phyloP scores from a whole-genome alignment of 1,140 invertebrate genomes.

The Phenacoccus solenopsis region DNA sequence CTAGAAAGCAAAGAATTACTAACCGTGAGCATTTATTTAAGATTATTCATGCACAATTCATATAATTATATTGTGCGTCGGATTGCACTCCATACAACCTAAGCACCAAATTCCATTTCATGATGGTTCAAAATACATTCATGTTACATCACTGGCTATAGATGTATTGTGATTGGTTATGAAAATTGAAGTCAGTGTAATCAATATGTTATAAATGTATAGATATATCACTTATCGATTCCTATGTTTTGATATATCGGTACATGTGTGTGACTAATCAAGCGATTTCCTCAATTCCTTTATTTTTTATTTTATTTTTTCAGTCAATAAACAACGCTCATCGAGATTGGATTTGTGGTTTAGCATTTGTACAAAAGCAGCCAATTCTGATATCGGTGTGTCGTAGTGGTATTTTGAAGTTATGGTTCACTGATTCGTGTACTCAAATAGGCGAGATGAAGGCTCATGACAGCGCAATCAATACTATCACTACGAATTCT shows the following conservation, averaged over 20 bases:
- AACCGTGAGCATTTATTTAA: slow-evolving; percentile 44
- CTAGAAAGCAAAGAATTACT: slow-evolving; percentile 50
- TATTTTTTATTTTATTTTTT: not conserved
- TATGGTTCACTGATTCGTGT: slow-evolving; percentile 55
- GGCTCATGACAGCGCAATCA: slow-evolving; percentile 60
- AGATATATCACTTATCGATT: not conserved
- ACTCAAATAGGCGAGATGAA: slow-evolving; percentile 53
- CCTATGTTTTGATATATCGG: not conserved
- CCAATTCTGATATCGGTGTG: slow-evolving; percentile 59
- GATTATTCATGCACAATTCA: not conserved
- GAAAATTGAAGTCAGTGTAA: too few species aligned
- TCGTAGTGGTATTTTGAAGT: slow-evolving; percentile 55
- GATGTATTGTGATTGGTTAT: too few species aligned
- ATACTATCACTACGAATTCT: slow-evolving; percentile 59
- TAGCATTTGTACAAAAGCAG: slow-evolving; percentile 49
- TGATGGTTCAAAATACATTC: too few species aligned
- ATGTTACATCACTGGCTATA: too few species aligned
- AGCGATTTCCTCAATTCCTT: not conserved
- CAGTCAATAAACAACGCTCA: slow-evolving; percentile 76
- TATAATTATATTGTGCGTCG: not conserved
- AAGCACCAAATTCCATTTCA: too few species aligned
- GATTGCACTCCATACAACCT: not conserved
- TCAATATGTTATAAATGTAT: too few species aligned
- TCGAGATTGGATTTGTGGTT: slow-evolving; percentile 76
- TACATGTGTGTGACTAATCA: not conserved